Percentiles rank a stretch among this genome's conserved stretches.
phyloP scores from a whole-genome alignment of 2,888 invertebrate species.

The Nomada hirtipes region DNA sequence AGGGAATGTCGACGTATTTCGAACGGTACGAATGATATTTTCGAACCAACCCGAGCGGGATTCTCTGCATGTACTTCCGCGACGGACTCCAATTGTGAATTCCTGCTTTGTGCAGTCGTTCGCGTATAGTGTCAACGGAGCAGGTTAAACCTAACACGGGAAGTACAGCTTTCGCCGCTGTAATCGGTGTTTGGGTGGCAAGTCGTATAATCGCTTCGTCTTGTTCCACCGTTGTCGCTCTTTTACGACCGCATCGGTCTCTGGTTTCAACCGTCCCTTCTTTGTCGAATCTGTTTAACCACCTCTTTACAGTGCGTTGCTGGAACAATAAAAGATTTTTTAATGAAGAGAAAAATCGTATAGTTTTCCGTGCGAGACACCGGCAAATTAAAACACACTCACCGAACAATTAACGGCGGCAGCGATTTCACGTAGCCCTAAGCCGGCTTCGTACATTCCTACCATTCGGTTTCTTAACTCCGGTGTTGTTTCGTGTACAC shows the following conservation, averaged over 20 bases:
- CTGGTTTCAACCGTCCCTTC: constrained; percentile 82
- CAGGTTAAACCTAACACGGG: constrained; percentile 82
- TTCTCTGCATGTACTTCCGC: constrained; percentile 82
- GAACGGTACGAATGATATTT: background rate
- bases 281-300: constrained; percentile 82
- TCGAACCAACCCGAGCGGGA: constrained; percentile 77
- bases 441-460: constrained; percentile 83
- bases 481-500: constrained; percentile 83
- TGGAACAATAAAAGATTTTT: constrained; percentile 52
- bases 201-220: constrained; percentile 82
- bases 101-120: constrained; percentile 82
- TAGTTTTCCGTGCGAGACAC: too few relatives aligned
- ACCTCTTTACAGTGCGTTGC: constrained; percentile 83
- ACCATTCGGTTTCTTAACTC: constrained; percentile 83
- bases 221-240: constrained; percentile 81
- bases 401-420: constrained; percentile 82
- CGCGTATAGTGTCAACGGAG: constrained; percentile 82
- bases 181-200: constrained; percentile 81
- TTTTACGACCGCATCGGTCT: constrained; percentile 82
- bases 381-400: constrained; percentile 35
- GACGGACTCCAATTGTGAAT: constrained; percentile 84
- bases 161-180: constrained; percentile 82
- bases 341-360: background rate
- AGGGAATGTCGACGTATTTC: background rate
- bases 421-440: constrained; percentile 81